Evolutionary conservation across 2,797 vertebrate species (phyloP), one percentile per base, ranked within the genome.

Genomic region (Netta rufina): DNA sequence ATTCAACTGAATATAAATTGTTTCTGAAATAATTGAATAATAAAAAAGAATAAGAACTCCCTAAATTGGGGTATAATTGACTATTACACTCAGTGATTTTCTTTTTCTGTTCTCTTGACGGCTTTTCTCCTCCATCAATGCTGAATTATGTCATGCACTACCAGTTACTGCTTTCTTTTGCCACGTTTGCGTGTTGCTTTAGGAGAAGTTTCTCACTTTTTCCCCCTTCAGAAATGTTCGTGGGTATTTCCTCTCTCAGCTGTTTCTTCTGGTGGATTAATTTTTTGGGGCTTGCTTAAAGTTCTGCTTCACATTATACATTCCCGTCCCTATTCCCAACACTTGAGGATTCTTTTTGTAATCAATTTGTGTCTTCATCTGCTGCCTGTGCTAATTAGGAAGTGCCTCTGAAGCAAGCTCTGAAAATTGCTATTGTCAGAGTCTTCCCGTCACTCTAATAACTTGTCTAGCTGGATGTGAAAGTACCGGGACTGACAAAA

Each of bases 361-460:
- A 60, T 3, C 10, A 6, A 7, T 32, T 56, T 58, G n/a, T 18
- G n/a, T 18, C 39, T 65, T 2, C 0, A 9, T 13, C 1, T 2
- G 9, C 24, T 38, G 25, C 8, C 10, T 32, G 7, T 15, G 22
- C 0, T 43, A 58, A 57, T 14, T 49, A 54, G 56, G 25, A 64
- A 22, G 13, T 25, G 9, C 33, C 36, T 47, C 51, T 43, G 43
- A 43, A 43, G 43, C 43, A 43, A 43, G 43, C 43, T 43, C 43
- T 18, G 17, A 18, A 43, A 43, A 43, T 43, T 43, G 43, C 43
- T 43, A 9, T 43, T 43, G 43, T 43, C 43, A 43, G 45, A 30
- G 25, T 45, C 41, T 18, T 74, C 22, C 30, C 54, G 3, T 3
- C 5, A 7, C 11, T 89, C 47, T 33, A 66, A 13, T 2, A 70